phyloP scores from a whole-genome alignment of 2,797 vertebrate species.

The Amblyopsis hoosieri region DNA sequence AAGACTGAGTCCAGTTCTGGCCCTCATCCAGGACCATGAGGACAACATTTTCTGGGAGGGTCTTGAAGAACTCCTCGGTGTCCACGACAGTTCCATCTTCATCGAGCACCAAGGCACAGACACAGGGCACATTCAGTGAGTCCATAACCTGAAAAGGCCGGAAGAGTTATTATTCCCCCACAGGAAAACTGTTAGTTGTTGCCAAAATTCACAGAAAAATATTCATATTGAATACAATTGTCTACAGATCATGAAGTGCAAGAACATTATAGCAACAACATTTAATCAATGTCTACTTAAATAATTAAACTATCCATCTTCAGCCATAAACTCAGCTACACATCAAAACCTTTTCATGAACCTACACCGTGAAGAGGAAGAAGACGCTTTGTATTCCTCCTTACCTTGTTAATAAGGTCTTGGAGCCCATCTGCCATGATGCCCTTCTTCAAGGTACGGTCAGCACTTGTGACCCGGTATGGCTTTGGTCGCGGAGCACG shows the following conservation, averaged over 20 bases:
- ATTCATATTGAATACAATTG: background rate
- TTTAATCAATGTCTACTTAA: no score
- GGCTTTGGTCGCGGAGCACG: slow-evolving; percentile 67
- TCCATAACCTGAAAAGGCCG: slow-evolving; percentile 71
- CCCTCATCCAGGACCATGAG: slow-evolving; percentile 87
- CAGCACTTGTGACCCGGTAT: slow-evolving; percentile 81
- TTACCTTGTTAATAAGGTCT: slow-evolving; percentile 86
- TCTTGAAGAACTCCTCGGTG: slow-evolving; percentile 88
- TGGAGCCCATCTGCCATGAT: slow-evolving; percentile 79
- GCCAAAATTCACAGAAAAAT: background rate
- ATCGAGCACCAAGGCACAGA: slow-evolving; percentile 84
- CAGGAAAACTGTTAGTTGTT: background rate
- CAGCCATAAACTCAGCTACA: no score
- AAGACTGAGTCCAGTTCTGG: slow-evolving; percentile 81
- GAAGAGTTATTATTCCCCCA: background rate
- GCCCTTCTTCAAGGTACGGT: slow-evolving; percentile 88
- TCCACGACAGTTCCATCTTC: slow-evolving; percentile 91
- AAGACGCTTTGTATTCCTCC: background rate
- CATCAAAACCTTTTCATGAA: no score
- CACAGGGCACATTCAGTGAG: slow-evolving; percentile 60
- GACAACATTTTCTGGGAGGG: slow-evolving; percentile 81
- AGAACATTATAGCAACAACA: no score
- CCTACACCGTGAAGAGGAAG: no score
- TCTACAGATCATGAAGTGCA: background rate
- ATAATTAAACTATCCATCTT: no score